A percentile compares a stretch with the other conserved stretches of the same genome.
Evolutionary conservation across 2,113 vertebrate genomes (phyloP).

Genomic region (Hypanus sabinus): DNA sequence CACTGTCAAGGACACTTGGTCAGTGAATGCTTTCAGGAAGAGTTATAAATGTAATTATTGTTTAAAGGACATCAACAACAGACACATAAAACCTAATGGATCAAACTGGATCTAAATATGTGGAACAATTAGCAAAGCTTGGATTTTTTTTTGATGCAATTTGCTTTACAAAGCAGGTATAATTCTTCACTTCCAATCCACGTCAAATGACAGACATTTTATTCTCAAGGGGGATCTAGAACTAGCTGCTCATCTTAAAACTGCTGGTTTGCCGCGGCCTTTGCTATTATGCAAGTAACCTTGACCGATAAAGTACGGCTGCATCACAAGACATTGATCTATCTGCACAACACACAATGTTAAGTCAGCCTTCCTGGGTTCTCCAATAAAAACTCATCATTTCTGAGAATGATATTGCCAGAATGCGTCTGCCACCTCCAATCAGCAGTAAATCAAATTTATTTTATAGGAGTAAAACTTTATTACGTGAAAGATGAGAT

Average conservation of each 20-base stretch:
- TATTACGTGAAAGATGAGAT: conserved; percentile 19
- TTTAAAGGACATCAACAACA: background rate
- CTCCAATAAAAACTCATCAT: conserved; percentile 25
- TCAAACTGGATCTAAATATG: background rate
- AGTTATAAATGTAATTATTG: background rate
- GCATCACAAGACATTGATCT: conserved; percentile 16
- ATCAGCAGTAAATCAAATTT: conserved; percentile 23
- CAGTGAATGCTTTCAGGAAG: background rate
- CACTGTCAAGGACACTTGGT: background rate
- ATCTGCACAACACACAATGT: conserved; percentile 8
- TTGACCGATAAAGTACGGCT: background rate
- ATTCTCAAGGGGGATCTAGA: background rate
- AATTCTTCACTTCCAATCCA: background rate
- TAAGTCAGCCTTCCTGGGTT: conserved; percentile 4
- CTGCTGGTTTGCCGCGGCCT: background rate
- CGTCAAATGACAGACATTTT: background rate
- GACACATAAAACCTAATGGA: background rate
- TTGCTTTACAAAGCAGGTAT: background rate
- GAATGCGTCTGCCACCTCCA: background rate
- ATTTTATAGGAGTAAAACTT: conserved; percentile 21
- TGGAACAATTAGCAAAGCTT: background rate
- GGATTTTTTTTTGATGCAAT: background rate
- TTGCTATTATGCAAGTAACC: background rate
- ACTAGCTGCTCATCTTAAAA: background rate
- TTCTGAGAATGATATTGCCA: background rate